Conservation (phyloP, 2,113 vertebrate species). For the Nibea albiflora region DNA sequence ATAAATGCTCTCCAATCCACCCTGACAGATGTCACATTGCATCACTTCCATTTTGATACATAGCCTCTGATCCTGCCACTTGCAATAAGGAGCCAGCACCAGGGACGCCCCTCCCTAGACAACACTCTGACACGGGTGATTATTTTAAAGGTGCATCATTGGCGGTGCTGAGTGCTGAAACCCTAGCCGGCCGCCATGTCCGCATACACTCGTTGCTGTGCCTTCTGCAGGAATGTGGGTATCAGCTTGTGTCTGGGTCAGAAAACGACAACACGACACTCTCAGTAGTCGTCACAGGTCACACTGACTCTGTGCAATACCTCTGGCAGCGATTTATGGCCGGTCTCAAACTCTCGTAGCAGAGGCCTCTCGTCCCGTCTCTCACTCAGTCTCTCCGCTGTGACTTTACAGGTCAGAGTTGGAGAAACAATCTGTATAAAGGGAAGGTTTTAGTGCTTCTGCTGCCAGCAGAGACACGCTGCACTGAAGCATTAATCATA, state of each 20-base stretch:
- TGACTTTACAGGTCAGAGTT: slow-evolving; percentile 67
- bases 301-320: slow-evolving; percentile 59
- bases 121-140: slow-evolving; percentile 79
- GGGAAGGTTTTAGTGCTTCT: slow-evolving; percentile 67
- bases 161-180: slow-evolving; percentile 62
- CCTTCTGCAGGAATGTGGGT: slow-evolving; percentile 49
- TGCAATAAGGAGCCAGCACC: slow-evolving; percentile 82
- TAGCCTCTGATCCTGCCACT: slow-evolving; percentile 87
- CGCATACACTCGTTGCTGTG: slow-evolving; percentile 11
- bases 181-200: slow-evolving; percentile 43
- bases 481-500: slow-evolving; percentile 78
- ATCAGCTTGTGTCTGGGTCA: slow-evolving; percentile 63
- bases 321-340: slow-evolving; percentile 55
- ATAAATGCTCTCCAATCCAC: slow-evolving; percentile 85
- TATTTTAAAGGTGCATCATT: slow-evolving; percentile 83
- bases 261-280: slow-evolving; percentile 19
- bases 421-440: slow-evolving; percentile 69
- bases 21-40: slow-evolving; percentile 87
- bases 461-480: slow-evolving; percentile 57
- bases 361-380: slow-evolving; percentile 33
- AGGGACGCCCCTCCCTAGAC: slow-evolving; percentile 76
- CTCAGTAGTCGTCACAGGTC: slow-evolving; percentile 49
- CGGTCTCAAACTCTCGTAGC: slow-evolving; percentile 36
- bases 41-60: slow-evolving; percentile 82
- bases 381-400: slow-evolving; percentile 52